phyloP scores from a whole-genome alignment of 2,888 invertebrate species.

The Ashinkailepas kermadecensis region DNA sequence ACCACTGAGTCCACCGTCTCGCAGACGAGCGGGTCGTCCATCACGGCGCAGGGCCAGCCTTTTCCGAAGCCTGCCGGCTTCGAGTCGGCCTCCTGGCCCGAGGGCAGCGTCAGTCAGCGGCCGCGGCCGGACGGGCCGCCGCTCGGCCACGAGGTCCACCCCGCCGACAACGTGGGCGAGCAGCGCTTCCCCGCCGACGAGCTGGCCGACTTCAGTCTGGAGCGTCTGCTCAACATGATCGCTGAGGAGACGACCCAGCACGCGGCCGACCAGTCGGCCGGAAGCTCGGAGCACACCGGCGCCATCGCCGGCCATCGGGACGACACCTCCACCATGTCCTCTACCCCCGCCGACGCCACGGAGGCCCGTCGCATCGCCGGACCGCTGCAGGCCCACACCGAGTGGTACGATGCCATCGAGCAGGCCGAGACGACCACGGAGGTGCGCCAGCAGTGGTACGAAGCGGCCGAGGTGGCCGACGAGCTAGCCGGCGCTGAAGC shows the following conservation, averaged over 20 bases:
- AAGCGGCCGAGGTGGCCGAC: no score
- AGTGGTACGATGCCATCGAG: no score
- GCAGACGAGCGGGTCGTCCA: no score
- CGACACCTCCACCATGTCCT: background rate
- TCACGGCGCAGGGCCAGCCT: no score
- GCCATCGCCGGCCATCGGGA: background rate
- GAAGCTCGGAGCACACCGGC: background rate
- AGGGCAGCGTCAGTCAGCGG: no score
- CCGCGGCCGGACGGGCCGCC: no score
- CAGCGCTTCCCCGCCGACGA: background rate
- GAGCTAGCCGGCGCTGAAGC: no score
- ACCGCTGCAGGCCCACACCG: background rate
- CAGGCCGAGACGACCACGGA: background rate
- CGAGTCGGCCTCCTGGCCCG: no score
- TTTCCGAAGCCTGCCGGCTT: no score
- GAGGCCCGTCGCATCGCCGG: background rate
- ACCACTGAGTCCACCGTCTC: no score
- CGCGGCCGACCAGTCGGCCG: background rate
- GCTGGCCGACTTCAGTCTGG: background rate
- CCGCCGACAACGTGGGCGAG: background rate
- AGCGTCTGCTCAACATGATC: slow-evolving; percentile 1
- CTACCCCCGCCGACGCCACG: background rate
- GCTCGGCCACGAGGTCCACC: no score
- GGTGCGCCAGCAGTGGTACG: no score
- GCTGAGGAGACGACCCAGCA: background rate